Evolutionary conservation across 2,888 invertebrate genomes (phyloP).

Genomic region (Zaprionus bogoriensis): DNA sequence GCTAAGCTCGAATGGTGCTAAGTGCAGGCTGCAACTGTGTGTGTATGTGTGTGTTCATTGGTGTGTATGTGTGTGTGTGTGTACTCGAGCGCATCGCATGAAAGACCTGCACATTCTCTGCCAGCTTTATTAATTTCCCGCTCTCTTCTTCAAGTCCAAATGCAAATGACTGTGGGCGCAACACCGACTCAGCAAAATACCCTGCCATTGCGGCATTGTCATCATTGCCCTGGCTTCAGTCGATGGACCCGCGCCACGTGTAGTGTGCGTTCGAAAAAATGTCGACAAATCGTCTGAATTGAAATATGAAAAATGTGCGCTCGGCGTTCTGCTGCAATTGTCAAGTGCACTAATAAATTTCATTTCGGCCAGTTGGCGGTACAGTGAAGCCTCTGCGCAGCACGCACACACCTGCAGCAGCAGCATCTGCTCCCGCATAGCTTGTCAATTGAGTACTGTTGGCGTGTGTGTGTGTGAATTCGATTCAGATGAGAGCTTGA

Average conservation of each 20-base stretch:
- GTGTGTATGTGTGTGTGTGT: not conserved
- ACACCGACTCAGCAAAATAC: no score
- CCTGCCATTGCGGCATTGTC: no score
- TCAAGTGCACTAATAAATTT: constrained; percentile 74
- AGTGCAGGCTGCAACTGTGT: constrained; percentile 19
- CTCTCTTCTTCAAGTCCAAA: not conserved
- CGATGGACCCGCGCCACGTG: not conserved
- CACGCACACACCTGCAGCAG: not conserved
- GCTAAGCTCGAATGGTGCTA: constrained; percentile 37
- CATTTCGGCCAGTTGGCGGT: constrained; percentile 42
- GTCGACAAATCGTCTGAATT: constrained; percentile 61
- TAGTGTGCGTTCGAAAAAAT: constrained; percentile 27
- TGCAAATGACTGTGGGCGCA: no score
- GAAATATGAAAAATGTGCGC: constrained; percentile 73
- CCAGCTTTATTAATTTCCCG: not conserved
- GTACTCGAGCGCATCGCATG: constrained; percentile 12
- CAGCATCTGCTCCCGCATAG: not conserved
- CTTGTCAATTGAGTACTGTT: not conserved
- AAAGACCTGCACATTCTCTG: constrained; percentile 24
- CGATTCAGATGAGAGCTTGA: not conserved
- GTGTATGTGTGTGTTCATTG: not conserved
- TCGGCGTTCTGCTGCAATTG: constrained; percentile 64
- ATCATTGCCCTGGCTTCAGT: not conserved
- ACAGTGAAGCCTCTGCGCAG: constrained; percentile 32
- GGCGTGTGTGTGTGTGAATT: not conserved